Evolutionary conservation across 1,140 invertebrate species (phyloP).

Genomic region (Drosophila melanica): DNA sequence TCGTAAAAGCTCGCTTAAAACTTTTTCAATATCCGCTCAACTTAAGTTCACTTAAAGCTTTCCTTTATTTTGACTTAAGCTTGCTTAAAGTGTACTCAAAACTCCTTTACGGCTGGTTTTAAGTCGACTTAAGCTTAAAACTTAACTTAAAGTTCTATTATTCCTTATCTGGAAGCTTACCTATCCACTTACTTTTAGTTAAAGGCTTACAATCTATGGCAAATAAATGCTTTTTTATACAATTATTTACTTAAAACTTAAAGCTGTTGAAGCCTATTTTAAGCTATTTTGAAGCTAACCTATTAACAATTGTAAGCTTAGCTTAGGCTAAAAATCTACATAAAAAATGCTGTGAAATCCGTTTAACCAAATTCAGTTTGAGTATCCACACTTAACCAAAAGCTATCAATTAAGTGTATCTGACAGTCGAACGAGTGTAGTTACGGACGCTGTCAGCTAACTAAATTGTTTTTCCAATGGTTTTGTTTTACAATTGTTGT

Average conservation of each 20-base stretch:
- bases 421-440: conserved; percentile 25
- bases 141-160: background rate
- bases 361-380: conserved; percentile 3
- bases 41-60: background rate
- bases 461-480: conserved; percentile 46
- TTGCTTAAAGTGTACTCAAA: background rate
- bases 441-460: conserved; percentile 17
- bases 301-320: background rate
- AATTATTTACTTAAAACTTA: no score
- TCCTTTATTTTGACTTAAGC: background rate
- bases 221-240: no score
- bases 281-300: no score
- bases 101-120: background rate
- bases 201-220: no score
- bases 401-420: conserved; percentile 42
- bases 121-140: background rate
- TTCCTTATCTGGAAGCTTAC: background rate
- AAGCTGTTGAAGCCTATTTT: no score
- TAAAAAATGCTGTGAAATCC: background rate
- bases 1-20: background rate
- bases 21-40: background rate
- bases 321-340: background rate
- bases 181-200: no score
- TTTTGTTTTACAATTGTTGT: conserved; percentile 24
- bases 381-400: conserved; percentile 24